Percentiles rank a stretch among this genome's conserved stretches.
These are phyloP conservation scores for Pristionchus exspectatus DNA, from an alignment of 2,888 invertebrate species.

Conservation along the genomic window DNA sequence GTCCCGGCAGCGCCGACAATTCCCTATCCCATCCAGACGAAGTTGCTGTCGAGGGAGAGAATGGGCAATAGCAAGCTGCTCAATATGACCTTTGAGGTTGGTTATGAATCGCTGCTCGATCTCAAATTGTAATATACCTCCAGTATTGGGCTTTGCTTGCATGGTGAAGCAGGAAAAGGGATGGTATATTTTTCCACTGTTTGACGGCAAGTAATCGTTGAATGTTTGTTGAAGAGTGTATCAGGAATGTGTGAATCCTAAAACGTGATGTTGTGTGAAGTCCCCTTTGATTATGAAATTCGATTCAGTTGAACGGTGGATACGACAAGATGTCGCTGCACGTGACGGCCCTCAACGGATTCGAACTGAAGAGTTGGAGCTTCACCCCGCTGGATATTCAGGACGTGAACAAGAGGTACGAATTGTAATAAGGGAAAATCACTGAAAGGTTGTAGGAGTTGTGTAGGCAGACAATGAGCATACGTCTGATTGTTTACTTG, in stretches of 20 bases:
- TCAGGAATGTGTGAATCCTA: too few relatives aligned
- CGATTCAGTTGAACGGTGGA: constrained; percentile 69
- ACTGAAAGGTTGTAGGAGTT: too few relatives aligned
- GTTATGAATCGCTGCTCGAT: background rate
- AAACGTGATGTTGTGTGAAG: too few relatives aligned
- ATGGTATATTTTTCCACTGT: too few relatives aligned
- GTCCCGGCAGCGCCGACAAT: constrained; percentile 70
- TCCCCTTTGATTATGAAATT: too few relatives aligned
- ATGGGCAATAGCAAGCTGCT: constrained; percentile 63
- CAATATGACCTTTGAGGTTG: constrained; percentile 73
- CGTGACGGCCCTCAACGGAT: constrained; percentile 75
- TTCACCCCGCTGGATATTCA: constrained; percentile 64
- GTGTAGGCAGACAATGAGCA: too few relatives aligned
- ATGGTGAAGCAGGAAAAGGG: background rate
- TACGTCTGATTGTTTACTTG: background rate
- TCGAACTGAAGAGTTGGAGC: constrained; percentile 63
- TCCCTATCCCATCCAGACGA: constrained; percentile 71
- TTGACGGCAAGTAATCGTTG: too few relatives aligned
- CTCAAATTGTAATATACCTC: background rate
- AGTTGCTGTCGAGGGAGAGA: constrained; percentile 64
- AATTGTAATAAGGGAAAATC: background rate
- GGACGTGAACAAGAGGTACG: constrained; percentile 56
- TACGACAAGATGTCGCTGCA: constrained; percentile 77
- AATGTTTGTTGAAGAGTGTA: too few relatives aligned
- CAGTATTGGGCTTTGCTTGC: background rate